A percentile compares a stretch with the other conserved stretches of the same genome.
Conservation (phyloP, 2,113 vertebrate genomes). For the Ochotona princeps region DNA sequence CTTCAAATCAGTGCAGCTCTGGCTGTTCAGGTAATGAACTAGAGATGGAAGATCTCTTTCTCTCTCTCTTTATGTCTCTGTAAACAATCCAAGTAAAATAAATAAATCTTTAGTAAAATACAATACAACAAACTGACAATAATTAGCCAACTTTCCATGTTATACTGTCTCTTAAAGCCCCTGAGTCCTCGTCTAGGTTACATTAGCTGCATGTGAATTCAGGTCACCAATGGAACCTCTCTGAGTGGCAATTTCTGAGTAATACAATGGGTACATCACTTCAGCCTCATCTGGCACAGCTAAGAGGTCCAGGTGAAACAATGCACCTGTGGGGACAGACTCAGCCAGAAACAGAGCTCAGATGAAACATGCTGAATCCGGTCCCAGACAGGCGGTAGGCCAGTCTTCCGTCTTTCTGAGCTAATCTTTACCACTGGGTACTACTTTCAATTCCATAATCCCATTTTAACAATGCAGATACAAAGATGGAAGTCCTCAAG, state of each 20-base stretch:
- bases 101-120: too few relatives aligned
- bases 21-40: too few relatives aligned
- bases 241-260: background rate
- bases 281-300: background rate
- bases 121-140: background rate
- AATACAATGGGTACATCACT: background rate
- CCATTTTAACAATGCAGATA: background rate
- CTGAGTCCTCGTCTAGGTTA: background rate
- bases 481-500: background rate
- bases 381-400: background rate
- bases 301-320: background rate
- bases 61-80: too few relatives aligned
- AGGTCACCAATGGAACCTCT: background rate
- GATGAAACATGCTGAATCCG: background rate
- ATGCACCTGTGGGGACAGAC: background rate
- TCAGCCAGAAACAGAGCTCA: slow-evolving; percentile 3
- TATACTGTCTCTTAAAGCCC: background rate
- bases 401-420: background rate
- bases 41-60: too few relatives aligned
- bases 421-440: background rate
- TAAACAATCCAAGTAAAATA: too few relatives aligned
- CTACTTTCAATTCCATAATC: slow-evolving; percentile 18
- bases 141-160: background rate
- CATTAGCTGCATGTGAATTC: background rate
- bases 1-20: too few relatives aligned